Conservation (phyloP, 2,888 invertebrate species). For the Lissonota sp. region DNA sequence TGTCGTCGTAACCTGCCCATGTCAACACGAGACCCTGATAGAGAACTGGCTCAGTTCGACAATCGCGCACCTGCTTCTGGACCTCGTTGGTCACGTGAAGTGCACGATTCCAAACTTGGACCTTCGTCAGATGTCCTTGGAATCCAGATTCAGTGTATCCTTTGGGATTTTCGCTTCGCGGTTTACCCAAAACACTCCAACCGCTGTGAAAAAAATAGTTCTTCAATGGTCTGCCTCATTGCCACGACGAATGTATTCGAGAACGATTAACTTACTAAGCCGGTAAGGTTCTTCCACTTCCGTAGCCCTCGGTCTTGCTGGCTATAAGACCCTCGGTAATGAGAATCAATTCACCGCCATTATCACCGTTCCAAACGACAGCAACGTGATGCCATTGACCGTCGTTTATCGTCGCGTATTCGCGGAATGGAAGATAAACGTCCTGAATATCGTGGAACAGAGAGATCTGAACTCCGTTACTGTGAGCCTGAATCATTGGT, state of each 20-base stretch:
- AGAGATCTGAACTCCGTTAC: conserved; percentile 96
- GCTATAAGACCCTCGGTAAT: conserved; percentile 98
- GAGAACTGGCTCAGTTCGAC: conserved; percentile 95
- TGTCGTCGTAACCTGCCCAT: conserved; percentile 97
- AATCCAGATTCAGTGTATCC: conserved; percentile 95
- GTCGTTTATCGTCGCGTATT: conserved; percentile 97
- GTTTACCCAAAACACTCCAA: conserved; percentile 96
- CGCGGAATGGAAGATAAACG: conserved; percentile 94
- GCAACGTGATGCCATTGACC: conserved; percentile 99
- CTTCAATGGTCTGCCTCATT: neutral
- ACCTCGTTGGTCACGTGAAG: conserved; percentile 96
- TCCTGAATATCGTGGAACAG: conserved; percentile 95
- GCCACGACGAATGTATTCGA: conserved; percentile 9
- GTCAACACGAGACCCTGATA: conserved; percentile 94
- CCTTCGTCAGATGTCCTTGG: conserved; percentile 97
- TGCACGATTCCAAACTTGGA: conserved; percentile 97
- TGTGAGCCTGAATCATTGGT: conserved; percentile 95
- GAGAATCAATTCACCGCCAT: conserved; percentile 93
- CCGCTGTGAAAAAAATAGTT: conserved; percentile 85
- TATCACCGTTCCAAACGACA: conserved; percentile 96
- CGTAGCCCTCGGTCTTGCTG: conserved; percentile 95
- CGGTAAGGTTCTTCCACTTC: conserved; percentile 91
- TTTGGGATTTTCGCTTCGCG: conserved; percentile 88
- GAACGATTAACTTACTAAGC: conserved; percentile 88
- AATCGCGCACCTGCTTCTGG: conserved; percentile 96